Conservation (phyloP, 2,113 vertebrate genomes). For the Protomyctophum bolini region DNA sequence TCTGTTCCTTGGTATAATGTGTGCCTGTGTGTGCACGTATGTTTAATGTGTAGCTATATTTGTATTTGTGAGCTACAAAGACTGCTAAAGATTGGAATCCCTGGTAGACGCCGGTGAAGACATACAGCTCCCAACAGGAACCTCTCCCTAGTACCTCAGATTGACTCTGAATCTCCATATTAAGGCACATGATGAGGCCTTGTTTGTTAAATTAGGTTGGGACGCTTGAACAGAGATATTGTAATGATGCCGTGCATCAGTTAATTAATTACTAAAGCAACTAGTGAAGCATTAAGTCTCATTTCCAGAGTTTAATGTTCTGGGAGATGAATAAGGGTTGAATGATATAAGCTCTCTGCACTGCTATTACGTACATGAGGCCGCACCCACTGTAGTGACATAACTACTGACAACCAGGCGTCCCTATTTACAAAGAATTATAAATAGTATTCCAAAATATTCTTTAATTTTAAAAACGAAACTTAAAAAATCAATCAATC, state of each 20-base stretch:
- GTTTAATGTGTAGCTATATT: background rate
- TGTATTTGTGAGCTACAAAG: background rate
- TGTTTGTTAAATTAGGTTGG: slow-evolving; percentile 35
- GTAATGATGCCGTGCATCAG: slow-evolving; percentile 60
- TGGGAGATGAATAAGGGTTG: slow-evolving; percentile 35
- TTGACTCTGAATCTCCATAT: slow-evolving; percentile 18
- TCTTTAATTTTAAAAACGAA: too few species aligned
- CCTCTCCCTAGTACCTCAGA: background rate
- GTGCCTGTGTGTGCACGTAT: slow-evolving; percentile 28
- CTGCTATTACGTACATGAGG: slow-evolving; percentile 14
- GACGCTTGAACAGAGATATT: slow-evolving; percentile 31
- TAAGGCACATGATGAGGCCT: slow-evolving; percentile 29
- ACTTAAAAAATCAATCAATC: too few species aligned
- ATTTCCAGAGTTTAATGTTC: slow-evolving; percentile 64
- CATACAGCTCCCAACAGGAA: background rate
- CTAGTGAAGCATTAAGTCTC: slow-evolving; percentile 55
- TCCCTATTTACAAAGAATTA: too few species aligned
- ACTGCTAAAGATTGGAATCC: slow-evolving; percentile 13
- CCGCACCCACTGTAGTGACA: background rate
- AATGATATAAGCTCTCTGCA: slow-evolving; percentile 16
- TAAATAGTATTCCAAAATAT: too few species aligned
- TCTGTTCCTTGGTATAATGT: slow-evolving; percentile 60
- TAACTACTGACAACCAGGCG: background rate
- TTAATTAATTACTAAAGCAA: slow-evolving; percentile 60
- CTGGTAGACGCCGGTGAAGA: slow-evolving; percentile 7